Evolutionary conservation across 1,140 invertebrate genomes (phyloP).

Genomic region (Penaeus vannamei): DNA sequence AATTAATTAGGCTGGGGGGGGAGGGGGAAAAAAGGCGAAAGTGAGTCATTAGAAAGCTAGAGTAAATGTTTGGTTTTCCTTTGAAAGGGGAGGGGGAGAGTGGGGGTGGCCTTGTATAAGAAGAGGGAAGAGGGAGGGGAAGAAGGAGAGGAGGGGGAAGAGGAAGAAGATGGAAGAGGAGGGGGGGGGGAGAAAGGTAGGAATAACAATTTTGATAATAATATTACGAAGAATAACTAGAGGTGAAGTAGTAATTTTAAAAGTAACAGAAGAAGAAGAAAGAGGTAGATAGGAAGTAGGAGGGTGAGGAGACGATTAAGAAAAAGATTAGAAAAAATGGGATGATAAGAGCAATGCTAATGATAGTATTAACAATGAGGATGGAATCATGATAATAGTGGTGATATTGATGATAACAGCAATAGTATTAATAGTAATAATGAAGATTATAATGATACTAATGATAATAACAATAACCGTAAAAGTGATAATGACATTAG

Average conservation of each 20-base stretch:
- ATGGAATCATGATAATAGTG: too few species aligned
- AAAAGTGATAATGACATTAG: too few species aligned
- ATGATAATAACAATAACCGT: too few species aligned
- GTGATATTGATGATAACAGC: too few species aligned
- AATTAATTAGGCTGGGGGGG: slow-evolving; percentile 52
- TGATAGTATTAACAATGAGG: too few species aligned
- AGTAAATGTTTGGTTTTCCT: slow-evolving; percentile 23
- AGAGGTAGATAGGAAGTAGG: background rate
- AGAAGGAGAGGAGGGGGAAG: background rate
- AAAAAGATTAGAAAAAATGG: background rate
- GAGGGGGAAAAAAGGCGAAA: background rate
- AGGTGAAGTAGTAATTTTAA: background rate
- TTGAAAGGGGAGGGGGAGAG: slow-evolving; percentile 4
- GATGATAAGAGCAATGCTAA: background rate
- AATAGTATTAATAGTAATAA: too few species aligned
- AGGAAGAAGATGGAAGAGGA: background rate
- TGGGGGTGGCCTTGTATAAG: background rate
- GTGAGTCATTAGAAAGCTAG: slow-evolving; percentile 42
- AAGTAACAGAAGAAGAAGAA: background rate
- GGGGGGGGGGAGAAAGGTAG: background rate
- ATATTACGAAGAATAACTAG: too few species aligned
- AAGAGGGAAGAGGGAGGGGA: background rate
- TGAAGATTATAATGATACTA: too few species aligned
- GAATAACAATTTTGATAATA: too few species aligned
- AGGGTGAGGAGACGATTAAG: background rate